A percentile compares a stretch with the other conserved stretches of the same genome.
phyloP scores from a whole-genome alignment of 2,797 vertebrate genomes.

The Decapterus maruadsi region DNA sequence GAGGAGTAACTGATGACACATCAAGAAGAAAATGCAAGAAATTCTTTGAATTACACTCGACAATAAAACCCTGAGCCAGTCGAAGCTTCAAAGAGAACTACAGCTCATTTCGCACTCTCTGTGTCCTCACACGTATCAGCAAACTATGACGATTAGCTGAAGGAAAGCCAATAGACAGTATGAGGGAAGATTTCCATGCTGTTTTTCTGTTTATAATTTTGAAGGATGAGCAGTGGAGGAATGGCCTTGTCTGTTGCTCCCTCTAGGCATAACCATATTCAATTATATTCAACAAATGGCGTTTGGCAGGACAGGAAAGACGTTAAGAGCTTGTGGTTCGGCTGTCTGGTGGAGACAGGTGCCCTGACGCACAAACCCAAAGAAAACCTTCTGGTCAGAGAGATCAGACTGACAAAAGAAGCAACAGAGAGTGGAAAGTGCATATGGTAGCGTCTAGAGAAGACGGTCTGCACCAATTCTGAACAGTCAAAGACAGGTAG shows the following conservation, averaged over 20 bases:
- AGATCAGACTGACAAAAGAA: conserved; percentile 25
- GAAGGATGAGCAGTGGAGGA: conserved; percentile 44
- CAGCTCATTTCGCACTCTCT: conserved; percentile 40
- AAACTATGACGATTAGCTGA: conserved; percentile 26
- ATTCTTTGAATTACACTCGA: conserved; percentile 31
- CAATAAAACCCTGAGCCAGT: conserved; percentile 38
- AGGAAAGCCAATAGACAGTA: conserved; percentile 47
- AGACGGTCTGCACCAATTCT: neutral
- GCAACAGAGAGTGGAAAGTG: conserved; percentile 22
- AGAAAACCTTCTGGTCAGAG: conserved; percentile 37
- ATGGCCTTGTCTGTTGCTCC: conserved; percentile 28
- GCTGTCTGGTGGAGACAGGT: conserved; percentile 22
- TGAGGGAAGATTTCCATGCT: conserved; percentile 40
- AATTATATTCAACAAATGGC: conserved; percentile 67
- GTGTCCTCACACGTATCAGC: conserved; percentile 36
- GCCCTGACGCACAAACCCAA: conserved; percentile 40
- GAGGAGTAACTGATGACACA: conserved; percentile 41
- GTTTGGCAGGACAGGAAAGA: conserved; percentile 24
- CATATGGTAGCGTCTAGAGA: conserved; percentile 38
- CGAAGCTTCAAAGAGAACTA: conserved; percentile 40
- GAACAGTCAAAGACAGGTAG: conserved; percentile 19
- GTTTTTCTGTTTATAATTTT: conserved; percentile 55
- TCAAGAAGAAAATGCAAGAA: conserved; percentile 25
- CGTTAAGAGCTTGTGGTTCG: conserved; percentile 13
- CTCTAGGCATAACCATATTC: conserved; percentile 54